These are phyloP conservation scores for Euphonia xanthogaster DNA, from an alignment of 2,797 vertebrate species.

Conservation along the genomic window DNA sequence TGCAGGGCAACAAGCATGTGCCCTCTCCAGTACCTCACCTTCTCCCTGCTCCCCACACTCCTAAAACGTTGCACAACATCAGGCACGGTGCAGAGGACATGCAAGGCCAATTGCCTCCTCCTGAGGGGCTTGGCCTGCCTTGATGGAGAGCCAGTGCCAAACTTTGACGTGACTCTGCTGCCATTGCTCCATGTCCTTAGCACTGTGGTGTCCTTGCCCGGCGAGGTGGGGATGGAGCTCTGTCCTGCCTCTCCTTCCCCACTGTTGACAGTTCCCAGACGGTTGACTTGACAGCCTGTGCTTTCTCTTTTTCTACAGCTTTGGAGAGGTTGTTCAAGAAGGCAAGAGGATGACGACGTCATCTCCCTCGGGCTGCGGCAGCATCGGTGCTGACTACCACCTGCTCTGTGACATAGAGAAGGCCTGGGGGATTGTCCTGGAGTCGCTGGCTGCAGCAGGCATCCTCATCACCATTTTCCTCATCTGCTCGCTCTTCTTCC, in stretches of 20 bases:
- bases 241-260: neutral
- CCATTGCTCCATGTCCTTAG: neutral
- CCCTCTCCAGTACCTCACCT: neutral
- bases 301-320: conserved; percentile 27
- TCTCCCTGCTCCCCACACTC: neutral
- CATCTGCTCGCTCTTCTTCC: conserved; percentile 57
- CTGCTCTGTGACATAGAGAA: conserved; percentile 80
- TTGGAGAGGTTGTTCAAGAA: conserved; percentile 35
- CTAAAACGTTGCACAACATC: neutral
- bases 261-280: neutral
- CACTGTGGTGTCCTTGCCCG: neutral
- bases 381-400: conserved; percentile 68
- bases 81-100: neutral
- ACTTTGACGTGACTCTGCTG: neutral
- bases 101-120: neutral
- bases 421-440: conserved; percentile 88
- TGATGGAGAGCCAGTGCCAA: neutral
- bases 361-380: neutral
- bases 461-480: conserved; percentile 74
- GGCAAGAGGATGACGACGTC: neutral
- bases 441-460: conserved; percentile 75
- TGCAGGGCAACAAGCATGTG: neutral
- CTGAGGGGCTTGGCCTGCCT: neutral
- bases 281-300: neutral
- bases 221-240: neutral